phyloP scores from a whole-genome alignment of 2,888 invertebrate genomes.

The Calliopum simillimum region DNA sequence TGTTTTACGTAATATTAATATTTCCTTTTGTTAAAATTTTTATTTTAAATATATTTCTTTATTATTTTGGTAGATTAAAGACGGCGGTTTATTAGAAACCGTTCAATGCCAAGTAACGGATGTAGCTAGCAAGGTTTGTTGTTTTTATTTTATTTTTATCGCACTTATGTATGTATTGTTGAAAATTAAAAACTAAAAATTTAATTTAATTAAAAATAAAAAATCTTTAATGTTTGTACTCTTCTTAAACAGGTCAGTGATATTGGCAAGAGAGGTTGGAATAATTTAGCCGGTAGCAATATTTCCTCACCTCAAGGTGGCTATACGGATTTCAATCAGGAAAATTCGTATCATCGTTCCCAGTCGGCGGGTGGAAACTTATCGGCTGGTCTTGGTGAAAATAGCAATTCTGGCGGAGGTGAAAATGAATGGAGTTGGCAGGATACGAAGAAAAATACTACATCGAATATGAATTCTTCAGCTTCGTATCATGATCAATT shows the following conservation, averaged over 20 bases:
- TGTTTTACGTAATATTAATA: constrained; percentile 46
- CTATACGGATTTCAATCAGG: constrained; percentile 60
- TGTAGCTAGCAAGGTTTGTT: constrained; percentile 74
- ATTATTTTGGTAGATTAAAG: constrained; percentile 73
- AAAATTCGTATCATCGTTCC: constrained; percentile 63
- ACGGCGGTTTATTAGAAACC: constrained; percentile 76
- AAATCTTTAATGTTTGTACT: not conserved
- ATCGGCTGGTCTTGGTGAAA: constrained; percentile 54
- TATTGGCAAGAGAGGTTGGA: constrained; percentile 77
- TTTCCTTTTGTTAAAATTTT: constrained; percentile 47
- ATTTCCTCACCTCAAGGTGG: constrained; percentile 65
- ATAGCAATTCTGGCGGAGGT: constrained; percentile 49
- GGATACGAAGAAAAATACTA: constrained; percentile 50
- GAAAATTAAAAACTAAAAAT: not conserved
- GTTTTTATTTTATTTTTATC: constrained; percentile 39
- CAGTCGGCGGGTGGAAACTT: constrained; percentile 63
- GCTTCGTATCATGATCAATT: constrained; percentile 60
- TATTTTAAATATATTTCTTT: constrained; percentile 49
- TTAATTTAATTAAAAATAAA: not conserved
- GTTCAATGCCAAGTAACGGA: constrained; percentile 74
- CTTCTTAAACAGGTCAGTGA: constrained; percentile 72
- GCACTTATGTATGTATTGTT: constrained; percentile 8
- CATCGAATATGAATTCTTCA: constrained; percentile 56
- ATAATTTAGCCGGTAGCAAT: constrained; percentile 71
- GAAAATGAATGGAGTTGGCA: constrained; percentile 66